These are phyloP conservation scores for Promerops cafer DNA, from an alignment of 2,113 vertebrate species.

Conservation along the genomic window DNA sequence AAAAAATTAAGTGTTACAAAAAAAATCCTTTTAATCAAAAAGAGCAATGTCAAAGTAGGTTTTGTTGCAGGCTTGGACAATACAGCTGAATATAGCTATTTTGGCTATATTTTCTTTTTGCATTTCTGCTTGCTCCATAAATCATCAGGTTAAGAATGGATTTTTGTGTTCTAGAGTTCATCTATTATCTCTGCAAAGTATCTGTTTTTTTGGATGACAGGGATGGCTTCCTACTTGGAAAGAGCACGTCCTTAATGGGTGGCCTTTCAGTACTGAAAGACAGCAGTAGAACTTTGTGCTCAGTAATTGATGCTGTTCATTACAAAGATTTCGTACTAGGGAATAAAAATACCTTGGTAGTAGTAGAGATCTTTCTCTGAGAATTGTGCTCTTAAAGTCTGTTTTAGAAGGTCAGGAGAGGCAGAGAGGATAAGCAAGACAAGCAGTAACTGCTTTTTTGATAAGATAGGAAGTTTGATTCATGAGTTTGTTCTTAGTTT, in stretches of 20 bases:
- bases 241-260: background rate
- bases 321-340: background rate
- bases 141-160: background rate
- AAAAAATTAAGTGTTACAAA: background rate
- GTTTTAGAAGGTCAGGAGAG: background rate
- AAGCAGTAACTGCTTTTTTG: background rate
- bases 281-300: background rate
- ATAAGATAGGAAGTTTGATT: background rate
- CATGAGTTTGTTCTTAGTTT: background rate
- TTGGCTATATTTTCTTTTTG: background rate
- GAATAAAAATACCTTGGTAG: background rate
- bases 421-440: background rate
- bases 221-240: background rate
- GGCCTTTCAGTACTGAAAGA: background rate
- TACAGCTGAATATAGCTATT: background rate
- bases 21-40: background rate
- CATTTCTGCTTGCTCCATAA: background rate
- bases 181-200: slow-evolving; percentile 13
- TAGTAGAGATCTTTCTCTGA: background rate
- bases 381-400: background rate
- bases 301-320: background rate
- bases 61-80: background rate
- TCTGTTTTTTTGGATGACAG: background rate
- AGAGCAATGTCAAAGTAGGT: background rate
- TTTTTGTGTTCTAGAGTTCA: background rate